Base-by-base conservation (phyloP, 2,797 vertebrate species). In the Erethizon dorsatum region DNA sequence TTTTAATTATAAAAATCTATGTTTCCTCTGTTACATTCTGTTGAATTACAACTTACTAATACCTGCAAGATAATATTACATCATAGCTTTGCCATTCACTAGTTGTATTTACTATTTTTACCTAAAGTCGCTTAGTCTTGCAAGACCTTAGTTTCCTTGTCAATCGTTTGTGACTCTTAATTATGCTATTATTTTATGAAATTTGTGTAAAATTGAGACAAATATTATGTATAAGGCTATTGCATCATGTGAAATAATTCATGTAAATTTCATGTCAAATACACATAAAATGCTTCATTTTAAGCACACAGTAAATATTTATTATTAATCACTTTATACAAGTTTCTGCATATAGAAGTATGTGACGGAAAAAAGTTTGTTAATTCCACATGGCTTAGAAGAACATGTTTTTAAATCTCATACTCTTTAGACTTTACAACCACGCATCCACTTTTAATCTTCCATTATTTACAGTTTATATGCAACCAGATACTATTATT, bases 401-500 rank as follows among this genome's bases (percentile, higher is more conserved):
- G 57, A 79, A 56, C 65, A 45, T 33, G 71, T 80, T 69, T 88
- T 90, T 71, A 91, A 94, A 83, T 61, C 90, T 96, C 88, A 26
- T 65, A 54, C 9, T 96, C 10, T 69, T 95, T 63, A 12, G 0
- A 96, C 96, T 95, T 71, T 90, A 47, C 93, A 61, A 59, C 86
- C 37, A 37, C 47, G 82, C 28, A 88, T 88, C 22, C 79, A 57
- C 33, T 52, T 80, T 61, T 18, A 47, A 71, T 92, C 96, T 94
- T 95, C 95, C 61, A 56, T 97, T 94, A 87, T 96, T 96, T 97
- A 94, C 26, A 79, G 80, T 57, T 96, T 97, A 80, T 54, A 1
- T 96, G 83, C 84, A 96, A 97, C 88, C 91, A 97, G 90, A 63
- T 97, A 91, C 92, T 65, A 67, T 97, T 98, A 95, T 98, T 98